A percentile compares a stretch with the other conserved stretches of the same genome.
These are phyloP conservation scores for Archegozetes longisetosus DNA, from an alignment of 1,140 invertebrate species.

Conservation along the genomic window DNA sequence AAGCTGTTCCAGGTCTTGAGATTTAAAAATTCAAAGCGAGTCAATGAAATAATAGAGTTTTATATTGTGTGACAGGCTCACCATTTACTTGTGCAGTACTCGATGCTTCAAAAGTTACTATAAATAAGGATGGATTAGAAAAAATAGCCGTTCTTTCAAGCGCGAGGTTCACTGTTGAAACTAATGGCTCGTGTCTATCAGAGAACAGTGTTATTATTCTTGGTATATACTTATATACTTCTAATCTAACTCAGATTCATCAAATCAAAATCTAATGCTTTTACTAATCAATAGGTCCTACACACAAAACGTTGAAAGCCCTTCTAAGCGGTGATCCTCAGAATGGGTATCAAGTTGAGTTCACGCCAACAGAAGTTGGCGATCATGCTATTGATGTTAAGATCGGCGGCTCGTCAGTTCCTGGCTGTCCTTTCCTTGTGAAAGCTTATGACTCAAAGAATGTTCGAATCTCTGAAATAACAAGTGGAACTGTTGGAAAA, in stretches of 20 bases:
- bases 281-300: slow-evolving; percentile 16
- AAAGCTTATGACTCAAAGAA: slow-evolving; percentile 87
- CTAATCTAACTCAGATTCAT: not conserved
- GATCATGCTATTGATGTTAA: slow-evolving; percentile 83
- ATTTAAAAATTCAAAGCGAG: slow-evolving; percentile 1
- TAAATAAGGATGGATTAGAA: slow-evolving; percentile 12
- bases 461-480: slow-evolving; percentile 77
- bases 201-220: slow-evolving; percentile 8
- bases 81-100: slow-evolving; percentile 15
- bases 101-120: slow-evolving; percentile 14
- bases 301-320: slow-evolving; percentile 19
- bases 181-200: slow-evolving; percentile 9
- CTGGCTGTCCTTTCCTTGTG: slow-evolving; percentile 77
- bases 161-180: slow-evolving; percentile 14
- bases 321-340: slow-evolving; percentile 20
- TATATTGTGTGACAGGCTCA: slow-evolving; percentile 14
- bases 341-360: slow-evolving; percentile 44
- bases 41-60: no score
- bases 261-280: not conserved
- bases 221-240: not conserved
- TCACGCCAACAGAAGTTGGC: slow-evolving; percentile 73
- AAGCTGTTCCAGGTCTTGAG: slow-evolving; percentile 84
- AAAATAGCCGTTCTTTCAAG: slow-evolving; percentile 16
- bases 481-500: slow-evolving; percentile 70
- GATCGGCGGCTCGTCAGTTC: slow-evolving; percentile 61